Conservation (phyloP, 1,140 invertebrate species). For the Conus betulinus region DNA sequence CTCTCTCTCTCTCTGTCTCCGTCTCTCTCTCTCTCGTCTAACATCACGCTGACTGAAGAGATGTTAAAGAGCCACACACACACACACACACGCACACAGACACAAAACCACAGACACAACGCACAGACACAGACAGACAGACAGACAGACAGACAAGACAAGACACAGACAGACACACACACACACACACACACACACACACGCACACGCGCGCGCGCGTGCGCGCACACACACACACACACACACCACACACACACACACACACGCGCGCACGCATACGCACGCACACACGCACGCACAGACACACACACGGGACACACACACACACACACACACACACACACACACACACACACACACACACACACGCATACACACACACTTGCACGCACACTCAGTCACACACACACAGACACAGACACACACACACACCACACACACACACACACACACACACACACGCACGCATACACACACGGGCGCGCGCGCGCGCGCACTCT, state of each 20-base stretch:
- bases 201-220: slow-evolving; percentile 16
- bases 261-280: no score
- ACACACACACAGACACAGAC: not conserved
- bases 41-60: no score
- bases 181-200: slow-evolving; percentile 12
- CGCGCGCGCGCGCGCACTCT: not conserved
- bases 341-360: not conserved
- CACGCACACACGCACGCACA: not conserved
- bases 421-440: not conserved
- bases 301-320: not conserved
- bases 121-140: no score
- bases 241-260: not conserved
- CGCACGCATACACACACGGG: not conserved
- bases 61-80: not conserved
- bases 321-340: no score
- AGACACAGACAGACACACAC: not conserved
- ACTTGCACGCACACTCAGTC: not conserved
- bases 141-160: not conserved
- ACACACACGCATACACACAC: not conserved
- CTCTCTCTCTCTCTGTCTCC: no score
- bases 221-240: slow-evolving; percentile 21
- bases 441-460: not conserved
- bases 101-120: not conserved
- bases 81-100: slow-evolving; percentile 1
- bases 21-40: no score